Percentiles rank a stretch among this genome's conserved stretches.
Conservation (phyloP, 2,113 vertebrate genomes). For the Perccottus glenii region DNA sequence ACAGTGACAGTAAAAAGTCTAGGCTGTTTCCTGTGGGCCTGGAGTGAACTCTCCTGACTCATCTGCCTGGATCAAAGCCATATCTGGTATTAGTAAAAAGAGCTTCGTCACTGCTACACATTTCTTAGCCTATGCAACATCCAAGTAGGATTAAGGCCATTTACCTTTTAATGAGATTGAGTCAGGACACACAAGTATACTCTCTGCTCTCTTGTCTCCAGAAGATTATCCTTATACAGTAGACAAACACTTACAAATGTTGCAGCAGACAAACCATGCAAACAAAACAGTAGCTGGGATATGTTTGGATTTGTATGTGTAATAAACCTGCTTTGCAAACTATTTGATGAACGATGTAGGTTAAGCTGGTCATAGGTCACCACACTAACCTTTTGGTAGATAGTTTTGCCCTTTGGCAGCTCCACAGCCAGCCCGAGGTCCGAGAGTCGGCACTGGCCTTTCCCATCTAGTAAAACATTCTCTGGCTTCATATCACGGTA, state of each 20-base stretch:
- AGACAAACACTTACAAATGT: background rate
- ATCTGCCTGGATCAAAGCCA: constrained; percentile 16
- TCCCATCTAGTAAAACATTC: constrained; percentile 89
- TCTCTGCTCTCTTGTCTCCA: background rate
- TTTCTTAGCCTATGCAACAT: constrained; percentile 7
- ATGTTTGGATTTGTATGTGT: too few species aligned
- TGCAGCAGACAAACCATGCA: background rate
- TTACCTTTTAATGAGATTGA: constrained; percentile 56
- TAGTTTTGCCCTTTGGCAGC: constrained; percentile 80
- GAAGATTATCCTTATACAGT: constrained; percentile 36
- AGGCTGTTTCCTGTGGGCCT: background rate
- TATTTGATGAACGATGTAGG: background rate
- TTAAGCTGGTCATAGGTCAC: constrained; percentile 1
- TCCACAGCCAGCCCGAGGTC: constrained; percentile 90
- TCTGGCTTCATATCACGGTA: constrained; percentile 96
- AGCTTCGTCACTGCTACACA: constrained; percentile 25
- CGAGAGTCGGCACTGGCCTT: constrained; percentile 89
- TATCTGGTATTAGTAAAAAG: constrained; percentile 31
- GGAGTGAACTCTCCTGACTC: constrained; percentile 15
- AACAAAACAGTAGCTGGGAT: too few species aligned
- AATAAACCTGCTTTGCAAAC: background rate
- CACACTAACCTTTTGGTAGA: constrained; percentile 86
- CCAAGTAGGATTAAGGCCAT: constrained; percentile 21
- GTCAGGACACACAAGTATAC: constrained; percentile 10
- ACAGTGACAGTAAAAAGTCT: constrained; percentile 2